Percentiles rank a stretch among this genome's conserved stretches.
These are phyloP conservation scores for Xenops minutus DNA, from an alignment of 2,797 vertebrate species.

Conservation along the genomic window DNA sequence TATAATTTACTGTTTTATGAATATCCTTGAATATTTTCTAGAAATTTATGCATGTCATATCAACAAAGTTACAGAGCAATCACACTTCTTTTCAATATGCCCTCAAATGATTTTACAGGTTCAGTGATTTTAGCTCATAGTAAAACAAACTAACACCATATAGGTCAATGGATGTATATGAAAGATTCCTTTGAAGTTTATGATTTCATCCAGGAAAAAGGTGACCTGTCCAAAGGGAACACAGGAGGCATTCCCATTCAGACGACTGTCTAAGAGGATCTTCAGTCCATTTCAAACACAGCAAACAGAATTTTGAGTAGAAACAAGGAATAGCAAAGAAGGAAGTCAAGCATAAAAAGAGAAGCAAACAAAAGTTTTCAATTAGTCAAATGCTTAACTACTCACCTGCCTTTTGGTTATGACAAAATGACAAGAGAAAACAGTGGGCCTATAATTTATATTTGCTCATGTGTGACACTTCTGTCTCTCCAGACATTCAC, in stretches of 20 bases:
- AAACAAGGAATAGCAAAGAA: neutral
- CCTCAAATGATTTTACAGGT: neutral
- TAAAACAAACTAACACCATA: neutral
- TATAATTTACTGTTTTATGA: neutral
- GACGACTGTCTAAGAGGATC: neutral
- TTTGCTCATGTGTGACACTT: neutral
- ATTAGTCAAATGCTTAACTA: conserved; percentile 24
- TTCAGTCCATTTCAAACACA: neutral
- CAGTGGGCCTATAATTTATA: neutral
- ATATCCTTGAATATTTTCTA: neutral
- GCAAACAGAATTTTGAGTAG: neutral
- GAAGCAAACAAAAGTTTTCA: conserved; percentile 14
- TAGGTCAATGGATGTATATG: neutral
- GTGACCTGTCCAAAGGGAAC: neutral
- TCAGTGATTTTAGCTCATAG: neutral
- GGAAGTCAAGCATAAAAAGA: conserved; percentile 3
- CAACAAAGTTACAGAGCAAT: neutral
- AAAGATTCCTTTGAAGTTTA: neutral
- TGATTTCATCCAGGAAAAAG: neutral
- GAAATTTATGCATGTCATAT: neutral
- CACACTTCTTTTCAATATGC: neutral
- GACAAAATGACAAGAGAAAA: neutral
- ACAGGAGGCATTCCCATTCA: neutral
- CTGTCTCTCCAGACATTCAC: neutral
- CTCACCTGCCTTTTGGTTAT: neutral